Percentiles rank a stretch among this genome's conserved stretches.
Evolutionary conservation across 23 tunicate genomes (phyloP).

Genomic region (Trididemnum clinides): DNA sequence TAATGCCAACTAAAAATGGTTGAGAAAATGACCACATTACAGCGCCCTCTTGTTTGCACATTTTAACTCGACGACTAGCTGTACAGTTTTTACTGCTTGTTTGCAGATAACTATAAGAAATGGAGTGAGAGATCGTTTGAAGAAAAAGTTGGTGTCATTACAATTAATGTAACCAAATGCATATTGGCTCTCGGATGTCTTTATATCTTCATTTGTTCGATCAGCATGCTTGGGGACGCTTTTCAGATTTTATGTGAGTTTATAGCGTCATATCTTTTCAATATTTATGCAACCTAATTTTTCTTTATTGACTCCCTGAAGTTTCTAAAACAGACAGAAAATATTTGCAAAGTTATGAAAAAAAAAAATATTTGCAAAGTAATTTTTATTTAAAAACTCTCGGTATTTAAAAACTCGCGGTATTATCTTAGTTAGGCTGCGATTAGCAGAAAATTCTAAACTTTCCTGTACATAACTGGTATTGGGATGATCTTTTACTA

Average conservation of each 20-base stretch:
- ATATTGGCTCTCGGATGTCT: slow-evolving; percentile 44
- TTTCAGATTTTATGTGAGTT: slow-evolving; percentile 75
- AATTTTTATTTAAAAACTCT: no score
- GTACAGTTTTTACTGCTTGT: neutral
- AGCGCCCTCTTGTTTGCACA: no score
- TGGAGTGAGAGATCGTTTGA: slow-evolving; percentile 29
- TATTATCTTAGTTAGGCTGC: no score
- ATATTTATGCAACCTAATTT: neutral
- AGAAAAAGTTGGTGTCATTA: slow-evolving; percentile 23
- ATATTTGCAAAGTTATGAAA: neutral
- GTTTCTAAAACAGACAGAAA: neutral
- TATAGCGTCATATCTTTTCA: neutral
- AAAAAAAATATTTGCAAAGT: no score
- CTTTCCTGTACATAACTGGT: no score
- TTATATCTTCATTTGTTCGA: slow-evolving; percentile 69
- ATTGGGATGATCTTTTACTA: no score
- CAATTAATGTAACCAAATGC: slow-evolving; percentile 6
- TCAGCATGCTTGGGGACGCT: slow-evolving; percentile 67
- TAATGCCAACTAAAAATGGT: no score
- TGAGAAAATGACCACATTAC: no score
- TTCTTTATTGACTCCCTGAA: neutral
- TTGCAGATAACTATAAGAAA: slow-evolving; percentile 13
- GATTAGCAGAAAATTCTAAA: no score
- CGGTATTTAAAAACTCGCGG: no score
- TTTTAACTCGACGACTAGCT: neutral